These are phyloP conservation scores for Eriocheir sinensis DNA, from an alignment of 1,140 invertebrate genomes.

Conservation along the genomic window DNA sequence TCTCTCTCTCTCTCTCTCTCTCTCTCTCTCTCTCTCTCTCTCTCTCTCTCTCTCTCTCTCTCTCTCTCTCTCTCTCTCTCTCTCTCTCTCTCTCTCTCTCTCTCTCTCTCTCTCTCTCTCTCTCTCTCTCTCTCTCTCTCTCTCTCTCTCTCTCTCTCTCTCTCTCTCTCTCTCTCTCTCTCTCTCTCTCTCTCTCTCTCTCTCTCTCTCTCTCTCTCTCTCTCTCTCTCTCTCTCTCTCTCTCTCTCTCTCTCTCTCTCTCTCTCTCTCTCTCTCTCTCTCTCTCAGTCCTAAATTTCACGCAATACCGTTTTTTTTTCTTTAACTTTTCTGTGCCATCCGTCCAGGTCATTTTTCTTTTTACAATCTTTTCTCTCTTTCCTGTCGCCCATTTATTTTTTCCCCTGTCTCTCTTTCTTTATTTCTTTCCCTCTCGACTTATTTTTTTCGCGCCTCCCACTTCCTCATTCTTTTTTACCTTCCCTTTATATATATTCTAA, in stretches of 20 bases:
- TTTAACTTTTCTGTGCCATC: neutral
- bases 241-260: neutral
- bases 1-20: constrained; percentile 6
- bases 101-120: neutral
- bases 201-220: neutral
- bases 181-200: neutral
- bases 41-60: neutral
- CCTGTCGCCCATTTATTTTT: neutral
- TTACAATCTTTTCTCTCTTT: neutral
- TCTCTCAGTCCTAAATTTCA: too few species aligned
- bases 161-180: neutral
- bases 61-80: neutral
- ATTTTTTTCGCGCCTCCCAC: too few species aligned
- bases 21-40: neutral
- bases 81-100: neutral
- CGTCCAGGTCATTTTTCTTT: neutral
- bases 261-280: neutral
- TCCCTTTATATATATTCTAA: too few species aligned
- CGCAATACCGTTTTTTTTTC: too few species aligned
- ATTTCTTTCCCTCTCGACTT: too few species aligned
- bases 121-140: neutral
- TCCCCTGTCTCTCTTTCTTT: neutral
- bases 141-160: neutral
- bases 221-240: neutral
- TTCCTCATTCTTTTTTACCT: too few species aligned